phyloP scores from a whole-genome alignment of 2,888 invertebrate species.

The Yponomeuta evonymella region DNA sequence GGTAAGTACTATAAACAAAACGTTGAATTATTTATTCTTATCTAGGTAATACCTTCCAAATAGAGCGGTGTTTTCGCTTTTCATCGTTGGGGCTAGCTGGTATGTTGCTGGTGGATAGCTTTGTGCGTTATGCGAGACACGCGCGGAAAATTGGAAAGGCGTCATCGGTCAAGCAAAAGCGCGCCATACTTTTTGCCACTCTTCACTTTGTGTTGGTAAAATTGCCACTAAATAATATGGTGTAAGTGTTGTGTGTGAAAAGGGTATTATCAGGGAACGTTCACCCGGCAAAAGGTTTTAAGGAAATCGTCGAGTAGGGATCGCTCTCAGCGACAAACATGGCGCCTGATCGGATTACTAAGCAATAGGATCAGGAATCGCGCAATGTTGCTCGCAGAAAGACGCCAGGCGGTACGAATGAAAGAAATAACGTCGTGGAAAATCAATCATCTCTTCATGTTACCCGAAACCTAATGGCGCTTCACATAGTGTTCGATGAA shows the following conservation, averaged over 20 bases:
- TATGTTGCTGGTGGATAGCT: neutral
- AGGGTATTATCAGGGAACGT: neutral
- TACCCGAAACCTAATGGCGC: neutral
- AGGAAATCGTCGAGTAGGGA: slow-evolving; percentile 13
- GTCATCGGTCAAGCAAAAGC: slow-evolving; percentile 27
- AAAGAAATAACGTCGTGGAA: slow-evolving; percentile 5
- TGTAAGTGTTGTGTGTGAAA: neutral
- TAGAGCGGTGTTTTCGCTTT: neutral
- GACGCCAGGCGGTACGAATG: slow-evolving; percentile 5
- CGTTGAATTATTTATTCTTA: neutral
- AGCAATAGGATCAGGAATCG: slow-evolving; percentile 11
- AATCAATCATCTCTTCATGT: slow-evolving; percentile 14
- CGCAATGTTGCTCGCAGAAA: slow-evolving; percentile 7
- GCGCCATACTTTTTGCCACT: neutral
- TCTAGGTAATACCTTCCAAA: neutral
- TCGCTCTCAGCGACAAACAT: slow-evolving; percentile 2
- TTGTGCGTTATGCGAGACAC: slow-evolving; percentile 32
- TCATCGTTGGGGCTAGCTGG: neutral
- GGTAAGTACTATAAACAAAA: neutral
- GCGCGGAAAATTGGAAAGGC: slow-evolving; percentile 47
- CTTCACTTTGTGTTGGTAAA: neutral
- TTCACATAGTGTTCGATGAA: neutral
- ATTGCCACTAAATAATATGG: neutral
- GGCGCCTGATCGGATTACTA: slow-evolving; percentile 12
- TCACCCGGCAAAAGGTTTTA: neutral